phyloP scores from a whole-genome alignment of 2,888 invertebrate genomes.

The Aleiodes testaceus region DNA sequence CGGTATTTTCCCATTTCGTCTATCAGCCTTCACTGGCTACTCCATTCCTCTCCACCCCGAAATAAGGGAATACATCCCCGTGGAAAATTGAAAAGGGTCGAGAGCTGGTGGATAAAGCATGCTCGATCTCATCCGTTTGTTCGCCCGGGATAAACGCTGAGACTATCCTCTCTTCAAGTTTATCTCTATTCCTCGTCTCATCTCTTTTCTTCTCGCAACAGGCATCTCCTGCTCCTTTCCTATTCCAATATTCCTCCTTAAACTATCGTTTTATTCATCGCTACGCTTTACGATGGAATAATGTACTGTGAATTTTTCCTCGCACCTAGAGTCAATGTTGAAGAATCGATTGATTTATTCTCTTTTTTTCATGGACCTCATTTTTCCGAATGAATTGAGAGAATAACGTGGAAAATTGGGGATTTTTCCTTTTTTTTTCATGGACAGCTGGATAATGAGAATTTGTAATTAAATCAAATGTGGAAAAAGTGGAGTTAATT shows the following conservation, averaged over 20 bases:
- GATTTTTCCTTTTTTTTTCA: too few species aligned
- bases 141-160: slow-evolving; percentile 20
- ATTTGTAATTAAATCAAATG: slow-evolving; percentile 6
- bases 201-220: slow-evolving; percentile 2
- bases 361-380: background rate
- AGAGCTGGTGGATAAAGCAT: slow-evolving; percentile 38
- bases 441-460: background rate
- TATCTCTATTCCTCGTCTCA: slow-evolving; percentile 1
- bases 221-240: background rate
- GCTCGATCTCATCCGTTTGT: slow-evolving; percentile 30
- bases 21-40: background rate
- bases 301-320: slow-evolving; percentile 26
- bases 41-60: background rate
- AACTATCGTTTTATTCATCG: slow-evolving; percentile 52
- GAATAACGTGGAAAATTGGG: too few species aligned
- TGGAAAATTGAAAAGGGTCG: slow-evolving; percentile 46
- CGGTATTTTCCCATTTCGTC: background rate
- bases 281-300: slow-evolving; percentile 51
- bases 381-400: too few species aligned
- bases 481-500: slow-evolving; percentile 16
- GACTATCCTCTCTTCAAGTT: background rate
- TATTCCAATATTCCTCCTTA: slow-evolving; percentile 36
- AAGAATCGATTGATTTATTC: slow-evolving; percentile 12
- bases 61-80: slow-evolving; percentile 24
- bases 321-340: background rate